Base-by-base conservation (phyloP, 1,140 invertebrate genomes). In the Nasonia giraulti region DNA sequence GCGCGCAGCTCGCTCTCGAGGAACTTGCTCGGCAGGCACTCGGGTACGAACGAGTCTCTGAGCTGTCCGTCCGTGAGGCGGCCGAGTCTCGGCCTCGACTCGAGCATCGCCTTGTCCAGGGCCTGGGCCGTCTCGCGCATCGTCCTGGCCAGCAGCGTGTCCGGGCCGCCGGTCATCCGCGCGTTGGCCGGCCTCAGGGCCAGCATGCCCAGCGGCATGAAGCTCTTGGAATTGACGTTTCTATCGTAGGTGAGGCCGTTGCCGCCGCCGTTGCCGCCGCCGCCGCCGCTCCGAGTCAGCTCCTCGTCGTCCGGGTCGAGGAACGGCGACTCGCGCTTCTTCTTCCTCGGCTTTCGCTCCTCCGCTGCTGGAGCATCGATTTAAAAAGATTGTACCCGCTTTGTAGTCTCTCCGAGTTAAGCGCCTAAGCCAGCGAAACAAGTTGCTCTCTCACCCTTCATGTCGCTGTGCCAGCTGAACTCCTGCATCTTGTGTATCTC, bases 201-300 rank as follows among this genome's bases (percentile, higher is more conserved):
- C 8, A 93, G 88, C 92, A 93, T 93, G 1, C 92, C 92, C 40
- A 92, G 88, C 0, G 92, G 92, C 92, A 93, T 93, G 77, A 92
- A 92, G 82, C 89, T 92, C 80, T 93, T 93, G 20, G 92, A 92
- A 84, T 93, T 93, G 6, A 90, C 37, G 11, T 17, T 73, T 20
- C 83, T 86, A 55, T 90, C 90, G 84, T 90, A 88, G 68, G 69
- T 78, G 2, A 87, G 77, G 33, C 87, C 88, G 6, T 84, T 40
- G 27, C 50, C 10, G 40, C 71, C 23, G 62, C 0, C 3, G 31
- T n/a, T n/a, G n/a, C n/a, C n/a, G 27, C 50, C 10, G 40, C 71
- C 23, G 62, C 0, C 3, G 31, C 33, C 77, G 50, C 71, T 27
- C 3, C 62, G 3, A 1, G 66, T 66, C 14, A 33, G 37, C n/a